Conservation (phyloP, 2,113 vertebrate species). For the Vulpes ferrilata region DNA sequence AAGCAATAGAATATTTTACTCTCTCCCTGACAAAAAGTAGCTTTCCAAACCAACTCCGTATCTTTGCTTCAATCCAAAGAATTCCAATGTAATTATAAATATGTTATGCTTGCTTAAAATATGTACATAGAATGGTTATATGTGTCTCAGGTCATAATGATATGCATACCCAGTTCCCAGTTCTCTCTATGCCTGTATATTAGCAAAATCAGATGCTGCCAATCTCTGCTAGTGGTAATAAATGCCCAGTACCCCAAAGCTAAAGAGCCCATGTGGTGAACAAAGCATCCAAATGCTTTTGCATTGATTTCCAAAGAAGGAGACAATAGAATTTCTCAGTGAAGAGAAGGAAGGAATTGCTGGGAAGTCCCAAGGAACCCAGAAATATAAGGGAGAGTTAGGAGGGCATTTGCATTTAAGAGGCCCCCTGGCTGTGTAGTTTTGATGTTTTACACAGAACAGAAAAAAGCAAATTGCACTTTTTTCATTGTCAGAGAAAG, state of each 20-base stretch:
- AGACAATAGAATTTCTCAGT: constrained; percentile 62
- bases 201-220: constrained; percentile 41
- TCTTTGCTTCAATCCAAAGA: constrained; percentile 59
- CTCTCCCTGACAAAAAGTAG: neutral
- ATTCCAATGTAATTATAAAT: neutral
- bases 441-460: constrained; percentile 77
- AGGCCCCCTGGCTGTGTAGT: constrained; percentile 18
- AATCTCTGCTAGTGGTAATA: constrained; percentile 1
- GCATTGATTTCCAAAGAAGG: constrained; percentile 60
- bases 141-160: neutral
- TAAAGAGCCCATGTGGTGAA: constrained; percentile 49
- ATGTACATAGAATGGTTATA: neutral
- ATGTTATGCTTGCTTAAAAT: constrained; percentile 62
- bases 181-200: neutral
- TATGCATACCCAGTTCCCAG: neutral
- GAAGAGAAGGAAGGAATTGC: constrained; percentile 37
- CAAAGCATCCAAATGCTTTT: constrained; percentile 52
- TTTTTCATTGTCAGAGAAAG: constrained; percentile 69
- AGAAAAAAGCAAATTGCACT: constrained; percentile 61
- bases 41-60: constrained; percentile 27
- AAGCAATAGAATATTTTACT: constrained; percentile 8
- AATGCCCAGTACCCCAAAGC: constrained; percentile 7
- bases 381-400: constrained; percentile 37
- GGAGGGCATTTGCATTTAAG: constrained; percentile 68
- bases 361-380: constrained; percentile 47